Percentiles rank a stretch among this genome's conserved stretches.
Evolutionary conservation across 2,113 vertebrate genomes (phyloP).

Genomic region (Epinephelus fuscoguttatus): DNA sequence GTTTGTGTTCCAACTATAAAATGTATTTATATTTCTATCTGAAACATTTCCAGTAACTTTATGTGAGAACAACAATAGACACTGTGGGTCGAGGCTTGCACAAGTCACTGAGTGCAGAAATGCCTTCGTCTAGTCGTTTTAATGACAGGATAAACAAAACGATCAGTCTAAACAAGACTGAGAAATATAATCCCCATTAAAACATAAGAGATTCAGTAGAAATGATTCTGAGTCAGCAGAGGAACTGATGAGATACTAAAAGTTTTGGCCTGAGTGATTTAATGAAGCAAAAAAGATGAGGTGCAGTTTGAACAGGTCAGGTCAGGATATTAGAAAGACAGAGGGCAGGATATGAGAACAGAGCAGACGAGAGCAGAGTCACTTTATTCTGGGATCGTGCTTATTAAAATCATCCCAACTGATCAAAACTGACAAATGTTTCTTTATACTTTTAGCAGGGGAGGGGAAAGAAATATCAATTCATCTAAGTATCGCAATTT

Average conservation of each 20-base stretch:
- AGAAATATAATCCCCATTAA: background rate
- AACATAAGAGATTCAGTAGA: background rate
- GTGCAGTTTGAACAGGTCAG: background rate
- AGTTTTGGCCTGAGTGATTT: background rate
- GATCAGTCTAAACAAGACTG: background rate
- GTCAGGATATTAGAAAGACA: conserved; percentile 21
- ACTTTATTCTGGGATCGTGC: background rate
- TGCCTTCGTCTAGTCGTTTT: background rate
- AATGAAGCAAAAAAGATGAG: background rate
- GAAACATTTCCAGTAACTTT: background rate
- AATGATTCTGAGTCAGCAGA: background rate
- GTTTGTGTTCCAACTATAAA: conserved; percentile 22
- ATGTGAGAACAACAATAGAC: background rate
- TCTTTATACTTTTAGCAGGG: background rate
- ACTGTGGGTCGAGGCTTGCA: background rate
- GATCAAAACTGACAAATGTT: background rate
- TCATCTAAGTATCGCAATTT: too few species aligned
- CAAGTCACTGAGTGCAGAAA: background rate
- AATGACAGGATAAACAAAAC: background rate
- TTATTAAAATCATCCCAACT: background rate
- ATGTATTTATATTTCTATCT: conserved; percentile 34
- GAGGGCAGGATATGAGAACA: conserved; percentile 9
- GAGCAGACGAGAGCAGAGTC: background rate
- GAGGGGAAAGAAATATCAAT: too few species aligned
- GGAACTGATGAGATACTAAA: background rate